Evolutionary conservation across 2,888 invertebrate genomes (phyloP), one percentile per base, ranked within the genome.

Genomic region (Prosopocoilus inquinatus): DNA sequence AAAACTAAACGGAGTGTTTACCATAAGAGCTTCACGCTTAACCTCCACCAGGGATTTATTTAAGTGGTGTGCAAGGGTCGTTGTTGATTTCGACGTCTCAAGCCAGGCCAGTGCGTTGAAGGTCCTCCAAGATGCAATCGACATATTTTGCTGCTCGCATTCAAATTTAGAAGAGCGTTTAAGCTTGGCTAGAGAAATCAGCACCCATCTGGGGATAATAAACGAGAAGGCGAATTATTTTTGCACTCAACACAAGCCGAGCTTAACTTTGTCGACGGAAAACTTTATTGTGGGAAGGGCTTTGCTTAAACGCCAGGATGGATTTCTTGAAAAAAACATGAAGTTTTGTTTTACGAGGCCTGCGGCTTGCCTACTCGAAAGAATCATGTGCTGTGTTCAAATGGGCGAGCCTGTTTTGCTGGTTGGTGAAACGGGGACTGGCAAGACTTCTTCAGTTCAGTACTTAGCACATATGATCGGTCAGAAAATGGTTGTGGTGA

Each of bases 391-490:
- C 58, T 92, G 94, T 70, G 86, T 97, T 0, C 80, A 80, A 0
- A 84, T 89, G 47, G 85, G 86, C 47, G 98, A 99, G 73, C 94
- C 98, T 0, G 91, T 97, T 1, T 79, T 99, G 3, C 79, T 99
- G 4, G 96, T 98, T 0, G 99, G 99, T 28, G 99, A 99, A 79
- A 99, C 99, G 0, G 99, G 99, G 45, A 96, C 96, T 0, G 99
- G 99, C 0, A 99, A 99, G 80, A 99, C 99, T 0, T 93, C 95
- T 0, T 87, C 92, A 0, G 86, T 99, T 1, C 98, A 98, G 73
- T 94, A 91, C 76, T 79, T 98, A 51, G 93, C 97, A 0, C 83
- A 87, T 58, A 86, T 89, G 62, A 86, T 92, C 0, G 90, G 92
- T 0, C 89, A 92, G 64, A 91, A 89, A 70, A 80, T 99, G 32